Evolutionary conservation across 2,113 vertebrate genomes (phyloP).

Genomic region (Aleadryas rufinucha): DNA sequence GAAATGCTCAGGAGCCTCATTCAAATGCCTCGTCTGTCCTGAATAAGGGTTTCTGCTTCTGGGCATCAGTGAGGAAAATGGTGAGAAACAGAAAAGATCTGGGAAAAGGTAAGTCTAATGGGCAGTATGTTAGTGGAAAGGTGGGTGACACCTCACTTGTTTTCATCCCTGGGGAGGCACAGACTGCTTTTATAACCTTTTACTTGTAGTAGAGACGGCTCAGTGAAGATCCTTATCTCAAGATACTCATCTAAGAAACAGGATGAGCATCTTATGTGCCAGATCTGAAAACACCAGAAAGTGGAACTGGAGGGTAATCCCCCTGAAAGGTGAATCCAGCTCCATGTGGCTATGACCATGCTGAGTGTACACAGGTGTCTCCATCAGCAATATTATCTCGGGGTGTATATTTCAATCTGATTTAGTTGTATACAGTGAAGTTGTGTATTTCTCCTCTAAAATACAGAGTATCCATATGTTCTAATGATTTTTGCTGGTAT

Average conservation of each 20-base stretch:
- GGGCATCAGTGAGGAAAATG: neutral
- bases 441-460: neutral
- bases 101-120: too few relatives aligned
- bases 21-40: neutral
- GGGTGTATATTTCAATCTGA: neutral
- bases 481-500: neutral
- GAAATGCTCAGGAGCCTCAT: neutral
- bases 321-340: neutral
- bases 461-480: neutral
- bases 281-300: neutral
- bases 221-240: neutral
- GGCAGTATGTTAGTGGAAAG: neutral
- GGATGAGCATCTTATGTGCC: neutral
- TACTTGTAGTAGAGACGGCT: neutral
- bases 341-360: neutral
- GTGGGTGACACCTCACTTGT: neutral
- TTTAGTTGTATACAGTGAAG: neutral
- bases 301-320: neutral
- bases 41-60: neutral
- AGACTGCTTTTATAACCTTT: neutral
- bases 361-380: neutral
- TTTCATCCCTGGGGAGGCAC: neutral
- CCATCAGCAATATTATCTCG: neutral
- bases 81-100: neutral
- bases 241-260: neutral